Evolutionary conservation across 2,797 vertebrate species (phyloP), one percentile per base, ranked within the genome.

Genomic region (Lates japonicus): DNA sequence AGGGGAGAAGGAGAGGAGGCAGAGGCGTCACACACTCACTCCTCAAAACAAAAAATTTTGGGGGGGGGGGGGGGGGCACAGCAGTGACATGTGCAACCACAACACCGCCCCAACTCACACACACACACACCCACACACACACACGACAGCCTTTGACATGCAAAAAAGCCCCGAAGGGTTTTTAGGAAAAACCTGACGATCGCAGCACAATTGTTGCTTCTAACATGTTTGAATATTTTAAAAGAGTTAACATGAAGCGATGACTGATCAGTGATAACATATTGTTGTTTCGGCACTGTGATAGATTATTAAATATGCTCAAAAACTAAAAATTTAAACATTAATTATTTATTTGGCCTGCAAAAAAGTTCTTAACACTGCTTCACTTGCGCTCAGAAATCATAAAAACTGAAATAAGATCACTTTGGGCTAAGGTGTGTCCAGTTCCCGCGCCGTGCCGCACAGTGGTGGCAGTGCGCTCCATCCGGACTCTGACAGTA

Each of bases 81-180:
- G 94, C 88, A 63, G 46, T 94, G 96, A 95, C 96, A 96, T 95
- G 93, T 94, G 93, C 92, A 94, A 92, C 91, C 94, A 90, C 87
- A 89, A 83, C 82, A 87, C 78, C 22, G 20, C 41, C 9, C 33
- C 41, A 25, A 29, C 76, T 6, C 74, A 33, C 63, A 17, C 69
- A 2, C 55, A 42, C 41, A 17, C 51, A 37, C 16, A 31, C 44
- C 25, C 75, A 58, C 52, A 25, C 44, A 62, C 57, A 20, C 35
- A 62, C 58, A 68, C 5, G 20, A 16, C 46, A 51, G 17, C 7
- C 31, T 90, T 87, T 95, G 94, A 96, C 95, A 94, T 84, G 90
- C 91, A 91, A 95, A 95, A 70, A 25, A 35, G 90, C 94, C 94
- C 93, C 90, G 94, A 94, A 95, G 86, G 94, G 33, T 54, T 77